Percentiles rank a stretch among this genome's conserved stretches.
These are phyloP conservation scores for Pseudococcus jackbeardsleyi DNA, from an alignment of 2,888 invertebrate genomes.

Conservation along the genomic window DNA sequence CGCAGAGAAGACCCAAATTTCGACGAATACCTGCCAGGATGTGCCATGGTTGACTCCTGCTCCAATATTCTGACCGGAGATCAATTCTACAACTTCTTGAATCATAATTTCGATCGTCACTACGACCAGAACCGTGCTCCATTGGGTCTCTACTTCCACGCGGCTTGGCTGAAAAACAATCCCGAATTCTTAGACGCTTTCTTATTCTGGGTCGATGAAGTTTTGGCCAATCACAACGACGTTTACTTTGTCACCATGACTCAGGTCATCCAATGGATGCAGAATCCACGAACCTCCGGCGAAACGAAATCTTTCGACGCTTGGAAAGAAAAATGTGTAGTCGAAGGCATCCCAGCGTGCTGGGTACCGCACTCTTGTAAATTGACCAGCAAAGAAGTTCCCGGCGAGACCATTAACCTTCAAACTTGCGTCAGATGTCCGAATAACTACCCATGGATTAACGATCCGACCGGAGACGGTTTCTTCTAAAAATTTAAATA, in stretches of 20 bases:
- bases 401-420: slow-evolving; percentile 93
- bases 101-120: slow-evolving; percentile 93
- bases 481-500: slow-evolving; percentile 81
- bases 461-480: slow-evolving; percentile 91
- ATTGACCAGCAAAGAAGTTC: slow-evolving; percentile 91
- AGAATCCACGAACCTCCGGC: slow-evolving; percentile 86
- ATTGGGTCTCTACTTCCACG: slow-evolving; percentile 91
- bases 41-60: slow-evolving; percentile 96
- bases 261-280: slow-evolving; percentile 96
- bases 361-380: slow-evolving; percentile 93
- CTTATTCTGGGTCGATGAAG: slow-evolving; percentile 93
- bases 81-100: slow-evolving; percentile 94
- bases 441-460: slow-evolving; percentile 94
- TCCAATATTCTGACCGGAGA: slow-evolving; percentile 92
- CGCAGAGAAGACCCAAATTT: slow-evolving; percentile 90
- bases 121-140: slow-evolving; percentile 92
- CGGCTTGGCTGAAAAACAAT: slow-evolving; percentile 93
- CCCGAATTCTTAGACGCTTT: slow-evolving; percentile 93
- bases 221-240: slow-evolving; percentile 86
- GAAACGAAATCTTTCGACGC: slow-evolving; percentile 94
- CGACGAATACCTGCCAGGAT: slow-evolving; percentile 90
- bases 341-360: slow-evolving; percentile 86
- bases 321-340: slow-evolving; percentile 93
- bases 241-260: slow-evolving; percentile 96
- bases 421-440: slow-evolving; percentile 95